Percentiles rank a stretch among this genome's conserved stretches.
Conservation (phyloP, 2,888 invertebrate genomes). For the Ligdia adustata region DNA sequence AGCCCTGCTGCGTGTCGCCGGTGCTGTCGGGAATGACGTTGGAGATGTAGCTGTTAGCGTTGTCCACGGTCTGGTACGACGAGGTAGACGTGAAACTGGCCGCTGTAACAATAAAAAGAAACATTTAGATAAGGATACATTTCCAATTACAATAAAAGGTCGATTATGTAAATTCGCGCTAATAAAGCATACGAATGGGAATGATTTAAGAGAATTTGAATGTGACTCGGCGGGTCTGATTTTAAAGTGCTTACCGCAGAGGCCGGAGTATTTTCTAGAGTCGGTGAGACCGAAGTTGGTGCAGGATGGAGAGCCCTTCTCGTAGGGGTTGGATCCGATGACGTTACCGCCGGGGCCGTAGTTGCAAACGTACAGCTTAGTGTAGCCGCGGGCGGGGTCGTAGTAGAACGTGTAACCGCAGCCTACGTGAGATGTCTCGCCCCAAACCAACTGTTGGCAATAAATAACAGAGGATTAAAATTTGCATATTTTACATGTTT, state of each 20-base stretch:
- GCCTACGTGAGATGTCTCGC: constrained; percentile 92
- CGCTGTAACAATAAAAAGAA: constrained; percentile 59
- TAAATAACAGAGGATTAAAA: constrained; percentile 24
- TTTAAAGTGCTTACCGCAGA: constrained; percentile 90
- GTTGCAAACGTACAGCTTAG: constrained; percentile 93
- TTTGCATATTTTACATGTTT: constrained; percentile 12
- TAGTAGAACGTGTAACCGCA: constrained; percentile 94
- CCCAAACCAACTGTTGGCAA: constrained; percentile 91
- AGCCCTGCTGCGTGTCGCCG: constrained; percentile 63
- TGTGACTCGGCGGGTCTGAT: no score
- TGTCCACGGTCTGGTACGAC: constrained; percentile 68
- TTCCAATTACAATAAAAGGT: constrained; percentile 28
- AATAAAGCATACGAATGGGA: constrained; percentile 32
- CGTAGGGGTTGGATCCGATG: constrained; percentile 89
- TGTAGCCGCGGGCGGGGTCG: constrained; percentile 88
- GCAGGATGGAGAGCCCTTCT: constrained; percentile 90
- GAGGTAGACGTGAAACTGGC: constrained; percentile 69
- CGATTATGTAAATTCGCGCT: constrained; percentile 35
- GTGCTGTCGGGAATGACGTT: constrained; percentile 83
- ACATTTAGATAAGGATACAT: constrained; percentile 31
- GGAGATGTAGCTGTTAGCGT: constrained; percentile 78
- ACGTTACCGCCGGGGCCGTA: constrained; percentile 93
- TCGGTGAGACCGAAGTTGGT: constrained; percentile 87
- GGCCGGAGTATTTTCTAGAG: constrained; percentile 89
- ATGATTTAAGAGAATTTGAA: constrained; percentile 30